These are phyloP conservation scores for Monodelphis domestica DNA, from an alignment of 2,797 vertebrate genomes.

Conservation along the genomic window DNA sequence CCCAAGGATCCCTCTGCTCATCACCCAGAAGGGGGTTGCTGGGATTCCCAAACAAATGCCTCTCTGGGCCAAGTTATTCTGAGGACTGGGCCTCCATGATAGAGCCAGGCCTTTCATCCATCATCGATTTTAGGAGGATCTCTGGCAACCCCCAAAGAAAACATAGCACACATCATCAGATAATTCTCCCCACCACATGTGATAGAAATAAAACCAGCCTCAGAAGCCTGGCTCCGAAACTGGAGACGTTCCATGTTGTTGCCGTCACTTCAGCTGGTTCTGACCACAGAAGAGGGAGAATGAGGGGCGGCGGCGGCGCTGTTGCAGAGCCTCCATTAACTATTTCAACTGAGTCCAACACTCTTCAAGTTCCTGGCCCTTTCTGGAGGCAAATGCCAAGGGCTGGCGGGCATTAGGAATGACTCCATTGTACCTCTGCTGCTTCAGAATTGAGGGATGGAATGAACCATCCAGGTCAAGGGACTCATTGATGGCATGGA, in stretches of 20 bases:
- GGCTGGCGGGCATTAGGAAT: background rate
- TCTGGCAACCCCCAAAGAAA: slow-evolving; percentile 74
- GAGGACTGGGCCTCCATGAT: background rate
- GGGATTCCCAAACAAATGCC: slow-evolving; percentile 75
- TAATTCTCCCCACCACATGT: slow-evolving; percentile 68
- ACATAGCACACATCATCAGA: slow-evolving; percentile 61
- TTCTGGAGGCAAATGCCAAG: slow-evolving; percentile 17
- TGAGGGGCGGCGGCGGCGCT: background rate
- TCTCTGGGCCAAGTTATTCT: slow-evolving; percentile 58
- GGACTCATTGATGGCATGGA: background rate
- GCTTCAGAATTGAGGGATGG: background rate
- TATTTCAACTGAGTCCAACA: slow-evolving; percentile 69
- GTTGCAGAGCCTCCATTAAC: slow-evolving; percentile 41
- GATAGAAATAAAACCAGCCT: slow-evolving; percentile 80
- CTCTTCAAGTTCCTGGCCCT: slow-evolving; percentile 69
- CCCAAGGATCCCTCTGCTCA: accelerated
- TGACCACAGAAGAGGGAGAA: slow-evolving; percentile 62
- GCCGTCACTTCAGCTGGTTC: slow-evolving; percentile 71
- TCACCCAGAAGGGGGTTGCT: background rate
- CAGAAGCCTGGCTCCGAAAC: slow-evolving; percentile 78
- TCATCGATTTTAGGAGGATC: slow-evolving; percentile 68
- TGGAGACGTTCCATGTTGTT: slow-evolving; percentile 71
- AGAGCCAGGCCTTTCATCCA: background rate
- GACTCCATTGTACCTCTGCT: background rate
- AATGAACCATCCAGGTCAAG: background rate